Base-by-base conservation (phyloP, 2,888 invertebrate genomes). In the Papilio protenor region DNA sequence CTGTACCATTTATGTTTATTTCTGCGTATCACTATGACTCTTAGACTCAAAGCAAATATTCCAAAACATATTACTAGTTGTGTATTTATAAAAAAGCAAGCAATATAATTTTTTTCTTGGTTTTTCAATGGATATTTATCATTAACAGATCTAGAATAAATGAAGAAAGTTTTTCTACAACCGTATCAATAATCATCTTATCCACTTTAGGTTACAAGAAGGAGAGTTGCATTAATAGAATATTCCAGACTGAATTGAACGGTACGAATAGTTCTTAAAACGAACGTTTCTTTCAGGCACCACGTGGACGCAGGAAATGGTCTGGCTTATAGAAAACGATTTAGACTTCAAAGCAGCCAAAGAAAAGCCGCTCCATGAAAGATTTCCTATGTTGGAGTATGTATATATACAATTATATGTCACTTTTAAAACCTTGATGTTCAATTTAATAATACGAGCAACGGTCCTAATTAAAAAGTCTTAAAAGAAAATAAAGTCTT, bases 261-360 rank as follows among this genome's bases (percentile, higher is more conserved):
- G 1, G 45, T 49, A 21, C n/a, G n/a, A 4, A 59, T 40, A 75
- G 40, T 69, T 66, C 27, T 59, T 59, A 73, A 73, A 75, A 12
- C 21, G 18, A 27, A 49, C 49, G 47, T 76, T 49, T 59, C 45
- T 84, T 84, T 64, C 84, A 96, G 96, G 97, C 6, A 97, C 97
- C 33, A 97, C 97, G 23, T 97, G 97, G 97, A 95, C 96, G 0
- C 97, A 97, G 87, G 97, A 97, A 91, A 95, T 97, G 92, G 95
- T 97, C 0, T 97, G 97, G 96, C 91, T 97, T 79, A 93, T 97
- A 64, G 94, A 95, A 79, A 96, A 96, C 79, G 91, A 96, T 81
- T 87, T 96, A 72, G 95, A 97, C 87, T 96, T 95, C 80, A 91
- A 95, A 77, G 90, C 89, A 33, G 96, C 96, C 0, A 94, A 95